Percentiles rank a stretch among this genome's conserved stretches.
phyloP scores from a whole-genome alignment of 2,888 invertebrate species.

The Eucera pruinosa region DNA sequence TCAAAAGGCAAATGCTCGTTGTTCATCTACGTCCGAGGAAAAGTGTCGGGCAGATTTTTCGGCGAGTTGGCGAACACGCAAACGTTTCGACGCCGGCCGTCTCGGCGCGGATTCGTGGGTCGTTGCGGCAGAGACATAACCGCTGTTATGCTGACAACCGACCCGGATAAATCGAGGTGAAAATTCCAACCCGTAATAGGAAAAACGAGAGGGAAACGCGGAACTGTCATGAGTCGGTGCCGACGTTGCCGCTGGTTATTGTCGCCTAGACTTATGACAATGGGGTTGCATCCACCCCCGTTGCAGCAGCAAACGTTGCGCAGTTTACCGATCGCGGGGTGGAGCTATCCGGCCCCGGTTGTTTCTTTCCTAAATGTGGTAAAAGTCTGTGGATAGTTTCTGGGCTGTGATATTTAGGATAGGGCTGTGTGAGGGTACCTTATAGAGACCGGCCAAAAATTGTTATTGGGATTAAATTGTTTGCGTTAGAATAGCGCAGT shows the following conservation, averaged over 20 bases:
- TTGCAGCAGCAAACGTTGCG: slow-evolving; percentile 8
- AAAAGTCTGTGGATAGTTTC: slow-evolving; percentile 16
- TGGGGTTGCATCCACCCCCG: slow-evolving; percentile 37
- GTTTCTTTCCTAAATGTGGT: slow-evolving; percentile 4
- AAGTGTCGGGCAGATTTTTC: slow-evolving; percentile 45
- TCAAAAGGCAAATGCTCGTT: slow-evolving; percentile 15
- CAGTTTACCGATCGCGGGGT: slow-evolving; percentile 24
- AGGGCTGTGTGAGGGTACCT: not conserved
- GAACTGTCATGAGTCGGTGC: slow-evolving; percentile 49
- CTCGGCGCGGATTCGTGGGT: slow-evolving; percentile 27
- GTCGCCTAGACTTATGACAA: slow-evolving; percentile 50
- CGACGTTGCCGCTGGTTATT: slow-evolving; percentile 51
- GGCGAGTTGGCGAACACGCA: slow-evolving; percentile 3
- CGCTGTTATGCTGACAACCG: slow-evolving; percentile 46
- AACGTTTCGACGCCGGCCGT: slow-evolving; percentile 40
- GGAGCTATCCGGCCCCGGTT: slow-evolving; percentile 11
- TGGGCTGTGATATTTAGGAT: not conserved
- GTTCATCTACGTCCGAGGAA: slow-evolving; percentile 28
- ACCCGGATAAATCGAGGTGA: slow-evolving; percentile 64
- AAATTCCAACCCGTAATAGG: slow-evolving; percentile 52
- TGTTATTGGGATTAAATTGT: too few relatives aligned
- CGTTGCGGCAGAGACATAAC: slow-evolving; percentile 40
- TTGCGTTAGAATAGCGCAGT: too few relatives aligned
- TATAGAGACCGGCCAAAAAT: too few relatives aligned
- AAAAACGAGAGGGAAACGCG: slow-evolving; percentile 43